These are phyloP conservation scores for Crocallis elinguaria DNA, from an alignment of 2,888 invertebrate genomes.

Conservation along the genomic window DNA sequence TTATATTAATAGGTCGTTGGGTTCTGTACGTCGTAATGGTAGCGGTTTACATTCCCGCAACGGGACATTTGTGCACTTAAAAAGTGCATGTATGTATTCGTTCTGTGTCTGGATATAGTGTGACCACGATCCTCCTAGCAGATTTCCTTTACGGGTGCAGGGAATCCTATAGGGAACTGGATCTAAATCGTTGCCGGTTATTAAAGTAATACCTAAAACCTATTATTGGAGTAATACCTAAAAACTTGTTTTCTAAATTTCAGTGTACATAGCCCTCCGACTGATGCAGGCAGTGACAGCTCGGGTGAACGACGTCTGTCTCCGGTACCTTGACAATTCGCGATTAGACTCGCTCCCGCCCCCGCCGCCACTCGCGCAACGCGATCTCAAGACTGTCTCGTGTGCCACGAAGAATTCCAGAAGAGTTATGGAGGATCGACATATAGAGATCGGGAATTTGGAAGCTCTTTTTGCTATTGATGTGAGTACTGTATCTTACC, in stretches of 20 bases:
- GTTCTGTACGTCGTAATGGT: too few relatives aligned
- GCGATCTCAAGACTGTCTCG: constrained; percentile 83
- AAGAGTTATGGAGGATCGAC: constrained; percentile 96
- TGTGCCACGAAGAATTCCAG: constrained; percentile 92
- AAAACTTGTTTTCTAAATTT: constrained; percentile 49
- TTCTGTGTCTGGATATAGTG: too few relatives aligned
- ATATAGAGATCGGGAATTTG: constrained; percentile 92
- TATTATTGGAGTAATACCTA: neutral
- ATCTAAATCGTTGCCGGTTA: too few relatives aligned
- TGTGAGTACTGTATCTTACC: constrained; percentile 78
- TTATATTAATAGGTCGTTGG: too few relatives aligned
- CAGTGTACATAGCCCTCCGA: constrained; percentile 89
- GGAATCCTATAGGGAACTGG: too few relatives aligned
- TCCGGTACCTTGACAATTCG: constrained; percentile 88
- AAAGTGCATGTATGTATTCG: too few relatives aligned
- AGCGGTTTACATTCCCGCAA: too few relatives aligned
- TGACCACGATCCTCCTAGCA: too few relatives aligned
- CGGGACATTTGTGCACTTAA: too few relatives aligned
- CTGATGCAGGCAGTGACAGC: constrained; percentile 90
- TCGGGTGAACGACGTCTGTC: constrained; percentile 89
- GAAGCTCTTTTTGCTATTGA: constrained; percentile 92
- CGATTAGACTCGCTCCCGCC: constrained; percentile 86
- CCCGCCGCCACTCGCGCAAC: constrained; percentile 81
- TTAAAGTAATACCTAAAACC: neutral
- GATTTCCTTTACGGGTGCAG: too few relatives aligned